phyloP scores from a whole-genome alignment of 1,140 invertebrate species.

The Achroia grisella region DNA sequence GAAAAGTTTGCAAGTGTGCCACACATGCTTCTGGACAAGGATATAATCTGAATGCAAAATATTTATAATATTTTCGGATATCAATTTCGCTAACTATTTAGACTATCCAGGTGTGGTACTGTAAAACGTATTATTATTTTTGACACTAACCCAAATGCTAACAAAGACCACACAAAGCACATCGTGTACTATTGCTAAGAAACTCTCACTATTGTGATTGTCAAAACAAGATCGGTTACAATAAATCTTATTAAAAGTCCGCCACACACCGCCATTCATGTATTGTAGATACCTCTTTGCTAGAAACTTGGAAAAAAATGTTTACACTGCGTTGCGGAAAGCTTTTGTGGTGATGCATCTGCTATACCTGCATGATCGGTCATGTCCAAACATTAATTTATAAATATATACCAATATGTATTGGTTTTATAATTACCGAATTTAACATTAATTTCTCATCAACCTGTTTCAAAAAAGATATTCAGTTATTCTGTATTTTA shows the following conservation, averaged over 20 bases:
- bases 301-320: constrained; percentile 35
- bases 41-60: no score
- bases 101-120: constrained; percentile 37
- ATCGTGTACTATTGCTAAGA: constrained; percentile 46
- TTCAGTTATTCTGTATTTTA: no score
- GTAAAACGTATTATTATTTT: constrained; percentile 27
- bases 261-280: constrained; percentile 50
- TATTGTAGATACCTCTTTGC: constrained; percentile 32
- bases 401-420: background rate
- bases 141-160: constrained; percentile 33
- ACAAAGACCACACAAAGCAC: constrained; percentile 57
- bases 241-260: constrained; percentile 67
- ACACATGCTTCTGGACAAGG: no score
- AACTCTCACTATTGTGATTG: constrained; percentile 48
- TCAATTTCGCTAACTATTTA: no score
- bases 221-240: constrained; percentile 69
- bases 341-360: constrained; percentile 48
- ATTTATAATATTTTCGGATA: no score
- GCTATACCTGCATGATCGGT: constrained; percentile 17
- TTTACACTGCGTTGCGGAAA: constrained; percentile 42
- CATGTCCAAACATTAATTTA: constrained; percentile 1
- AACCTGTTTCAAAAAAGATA: no score
- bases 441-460: no score
- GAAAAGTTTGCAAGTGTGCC: no score
- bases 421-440: no score